Conservation (phyloP, 2,113 vertebrate genomes). For the Microcebus tavaratra region DNA sequence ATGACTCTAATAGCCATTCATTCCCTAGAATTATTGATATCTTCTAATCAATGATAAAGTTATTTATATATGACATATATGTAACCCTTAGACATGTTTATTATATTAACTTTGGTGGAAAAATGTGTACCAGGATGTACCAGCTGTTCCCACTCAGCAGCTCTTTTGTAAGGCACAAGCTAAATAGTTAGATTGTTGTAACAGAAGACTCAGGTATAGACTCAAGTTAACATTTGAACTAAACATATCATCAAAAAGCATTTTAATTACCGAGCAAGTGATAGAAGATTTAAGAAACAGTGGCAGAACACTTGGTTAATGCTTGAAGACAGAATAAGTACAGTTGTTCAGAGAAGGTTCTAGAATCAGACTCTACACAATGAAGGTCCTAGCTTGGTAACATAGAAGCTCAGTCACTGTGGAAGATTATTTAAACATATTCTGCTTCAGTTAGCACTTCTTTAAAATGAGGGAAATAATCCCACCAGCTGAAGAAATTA, state of each 20-base stretch:
- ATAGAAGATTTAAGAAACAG: background rate
- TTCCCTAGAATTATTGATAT: background rate
- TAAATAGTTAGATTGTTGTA: background rate
- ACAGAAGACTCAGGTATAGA: background rate
- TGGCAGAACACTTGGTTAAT: background rate
- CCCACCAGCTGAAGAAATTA: background rate
- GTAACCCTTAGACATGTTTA: background rate
- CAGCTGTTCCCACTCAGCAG: accelerated
- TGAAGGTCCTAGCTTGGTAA: background rate
- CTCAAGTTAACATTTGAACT: background rate
- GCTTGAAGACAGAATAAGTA: background rate
- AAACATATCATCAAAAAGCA: background rate
- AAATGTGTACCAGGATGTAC: accelerated
- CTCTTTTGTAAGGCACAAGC: background rate
- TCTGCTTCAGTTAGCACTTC: background rate
- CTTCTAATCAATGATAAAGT: background rate
- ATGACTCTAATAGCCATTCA: background rate
- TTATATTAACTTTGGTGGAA: background rate
- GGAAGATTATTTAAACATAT: background rate
- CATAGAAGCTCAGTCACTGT: background rate
- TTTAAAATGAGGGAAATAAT: background rate
- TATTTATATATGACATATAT: background rate
- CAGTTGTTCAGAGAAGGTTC: background rate
- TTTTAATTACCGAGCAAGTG: background rate
- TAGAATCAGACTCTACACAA: background rate